These are phyloP conservation scores for Tridacna gigas DNA, from an alignment of 2,888 invertebrate species.

Conservation along the genomic window DNA sequence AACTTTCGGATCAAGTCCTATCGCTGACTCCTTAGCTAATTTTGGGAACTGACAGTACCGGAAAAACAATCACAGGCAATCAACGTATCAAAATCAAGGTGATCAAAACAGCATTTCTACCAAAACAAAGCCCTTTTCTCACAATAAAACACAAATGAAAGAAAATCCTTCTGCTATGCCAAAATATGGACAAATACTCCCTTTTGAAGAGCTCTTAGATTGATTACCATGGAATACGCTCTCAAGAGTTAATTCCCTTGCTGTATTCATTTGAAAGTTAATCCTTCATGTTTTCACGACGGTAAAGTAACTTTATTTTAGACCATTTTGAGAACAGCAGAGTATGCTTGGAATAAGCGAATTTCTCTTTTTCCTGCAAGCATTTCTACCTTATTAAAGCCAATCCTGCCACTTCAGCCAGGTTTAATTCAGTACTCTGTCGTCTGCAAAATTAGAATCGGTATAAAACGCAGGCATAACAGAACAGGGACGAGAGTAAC, in stretches of 20 bases:
- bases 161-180: not conserved
- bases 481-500: not conserved
- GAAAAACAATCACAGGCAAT: not conserved
- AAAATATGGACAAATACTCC: slow-evolving; percentile 26
- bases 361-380: too few relatives aligned
- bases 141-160: slow-evolving; percentile 4
- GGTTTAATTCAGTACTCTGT: too few relatives aligned
- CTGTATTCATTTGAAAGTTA: too few relatives aligned
- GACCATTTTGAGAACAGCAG: too few relatives aligned
- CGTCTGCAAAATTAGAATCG: not conserved
- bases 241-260: slow-evolving; percentile 46
- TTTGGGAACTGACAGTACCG: slow-evolving; percentile 3
- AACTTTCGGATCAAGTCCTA: too few relatives aligned
- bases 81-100: not conserved
- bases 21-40: too few relatives aligned
- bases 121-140: not conserved
- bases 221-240: slow-evolving; percentile 6
- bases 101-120: not conserved
- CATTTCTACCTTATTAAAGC: too few relatives aligned
- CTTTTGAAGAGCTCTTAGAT: slow-evolving; percentile 26
- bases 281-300: too few relatives aligned
- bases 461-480: not conserved
- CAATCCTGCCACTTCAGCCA: too few relatives aligned
- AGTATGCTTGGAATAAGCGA: too few relatives aligned
- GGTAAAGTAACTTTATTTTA: too few relatives aligned